Base-by-base conservation (phyloP, 1,140 invertebrate species). In the Tetragonula clypearis region DNA sequence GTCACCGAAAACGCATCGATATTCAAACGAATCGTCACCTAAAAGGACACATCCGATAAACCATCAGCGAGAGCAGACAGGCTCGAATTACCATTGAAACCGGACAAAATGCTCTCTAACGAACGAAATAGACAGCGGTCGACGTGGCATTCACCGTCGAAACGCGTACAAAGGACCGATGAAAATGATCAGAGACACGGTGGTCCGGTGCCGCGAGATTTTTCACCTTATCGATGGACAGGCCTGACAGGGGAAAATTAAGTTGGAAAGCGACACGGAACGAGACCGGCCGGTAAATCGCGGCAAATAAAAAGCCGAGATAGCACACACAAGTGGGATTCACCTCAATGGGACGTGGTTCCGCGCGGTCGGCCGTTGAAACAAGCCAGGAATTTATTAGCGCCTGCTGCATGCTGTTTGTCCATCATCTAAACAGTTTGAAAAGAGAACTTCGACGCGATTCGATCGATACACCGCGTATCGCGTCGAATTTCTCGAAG, bases 31-130 rank as follows among this genome's bases (percentile, higher is more conserved):
- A 79, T 84, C 76, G 82, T 84, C 68, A 84, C 77, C 77, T 84
- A 79, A 84, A 84, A 79, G 76, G 82, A 84, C 82, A 79, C 76
- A 79, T 79, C 82, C 82, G 82, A 79, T 84, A 84, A 84, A 84
- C 75, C 82, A 78, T 84, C 76, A 79, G 82, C 66, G 75, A 53
- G 66, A 23, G 66, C 75, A 56, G 75, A 84, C 82, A 79, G 75
- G 65, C 41, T 79, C 82, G 82, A 84, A 84, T 84, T 84, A 84
- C 82, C 82, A 84, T 84, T 79, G 76, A 84, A 84, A 79, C 76
- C 56, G 76, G 76, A 71, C 82, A 72, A 84, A 84, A 84, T 73
- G 77, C 76, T 79, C 82, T 84, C 82, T 84, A 84, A 84, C 82
- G 82, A 84, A 79, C 68, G 82, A 84, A 84, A 84, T 84, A 84